Evolutionary conservation across 2,888 invertebrate species (phyloP), one percentile per base, ranked within the genome.

Genomic region (Pseudolycoriella hygida): DNA sequence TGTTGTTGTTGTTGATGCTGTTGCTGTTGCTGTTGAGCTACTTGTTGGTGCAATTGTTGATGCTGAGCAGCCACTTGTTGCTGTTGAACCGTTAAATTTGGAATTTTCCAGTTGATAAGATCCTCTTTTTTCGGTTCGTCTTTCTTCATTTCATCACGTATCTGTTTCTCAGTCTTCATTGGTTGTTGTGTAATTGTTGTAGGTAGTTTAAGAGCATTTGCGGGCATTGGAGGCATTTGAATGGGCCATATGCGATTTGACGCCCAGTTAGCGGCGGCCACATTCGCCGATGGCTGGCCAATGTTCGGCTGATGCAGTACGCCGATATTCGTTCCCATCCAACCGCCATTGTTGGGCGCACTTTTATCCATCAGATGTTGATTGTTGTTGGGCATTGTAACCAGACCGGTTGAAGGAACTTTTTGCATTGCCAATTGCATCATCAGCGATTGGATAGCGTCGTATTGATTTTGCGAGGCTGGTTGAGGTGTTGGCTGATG

Each of bases 401-500:
- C 15, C 3, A 14, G 34, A 34, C 12, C 15, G 15, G n/a, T 34
- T 12, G 44, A 30, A 30, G 48, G 25, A 4, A 11, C 42, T 40
- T 49, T 45, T 47, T 64, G 57, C 49, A 49, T 61, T 20, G 62
- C 62, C 43, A 71, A 56, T 51, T 72, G 72, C 43, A 70, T 61
- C 37, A 72, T 53, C 51, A 71, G 57, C 49, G 65, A 69, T 50
- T 68, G 67, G 17, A 72, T 68, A 1, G 70, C 64, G 59, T 69
- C 67, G 46, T 65, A 67, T 18, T 67, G 65, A 25, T 48, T 12
- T 17, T 32, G 43, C 2, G 32, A 18, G 4, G 18, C n/a, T 18
- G 18, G 18, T 6, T 17, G 15, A 40, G 11, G 15, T 15, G 17
- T 3, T 11, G 6, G 18, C 15, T 40, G 40, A 25, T 25, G 25